phyloP scores from a whole-genome alignment of 2,113 vertebrate species.

The Mohoua ochrocephala region DNA sequence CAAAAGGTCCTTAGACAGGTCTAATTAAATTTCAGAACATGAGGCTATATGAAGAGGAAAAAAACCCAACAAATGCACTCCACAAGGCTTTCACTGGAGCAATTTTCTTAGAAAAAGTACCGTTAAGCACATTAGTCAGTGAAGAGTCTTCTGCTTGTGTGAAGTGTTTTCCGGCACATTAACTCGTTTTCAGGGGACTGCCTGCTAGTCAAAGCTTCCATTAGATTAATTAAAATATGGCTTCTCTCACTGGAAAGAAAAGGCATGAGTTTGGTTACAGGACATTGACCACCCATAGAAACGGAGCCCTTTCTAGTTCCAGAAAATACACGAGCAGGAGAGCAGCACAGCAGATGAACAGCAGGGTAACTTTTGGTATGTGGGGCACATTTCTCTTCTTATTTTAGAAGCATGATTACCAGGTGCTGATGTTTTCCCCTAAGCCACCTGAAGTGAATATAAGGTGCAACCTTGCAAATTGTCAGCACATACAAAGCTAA shows the following conservation, averaged over 20 bases:
- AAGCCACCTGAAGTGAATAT: slow-evolving; percentile 61
- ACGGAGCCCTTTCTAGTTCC: background rate
- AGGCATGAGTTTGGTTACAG: slow-evolving; percentile 12
- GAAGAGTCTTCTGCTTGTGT: slow-evolving; percentile 33
- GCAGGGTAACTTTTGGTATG: background rate
- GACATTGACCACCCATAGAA: background rate
- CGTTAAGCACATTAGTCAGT: slow-evolving; percentile 25
- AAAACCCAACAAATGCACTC: background rate
- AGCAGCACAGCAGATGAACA: background rate
- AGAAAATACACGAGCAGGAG: background rate
- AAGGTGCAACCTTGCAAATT: slow-evolving; percentile 75
- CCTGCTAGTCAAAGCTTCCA: slow-evolving; percentile 62
- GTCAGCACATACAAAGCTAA: slow-evolving; percentile 70
- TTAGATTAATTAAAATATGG: slow-evolving; percentile 73
- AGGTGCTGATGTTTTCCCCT: slow-evolving; percentile 55
- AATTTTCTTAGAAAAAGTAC: slow-evolving; percentile 37
- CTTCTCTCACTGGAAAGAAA: slow-evolving; percentile 51
- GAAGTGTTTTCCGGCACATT: slow-evolving; percentile 56
- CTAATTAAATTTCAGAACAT: slow-evolving; percentile 25
- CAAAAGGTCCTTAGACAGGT: background rate
- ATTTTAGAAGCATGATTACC: slow-evolving; percentile 57
- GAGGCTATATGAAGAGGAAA: background rate
- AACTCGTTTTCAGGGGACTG: slow-evolving; percentile 57
- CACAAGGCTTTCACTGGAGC: slow-evolving; percentile 33
- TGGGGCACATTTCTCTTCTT: slow-evolving; percentile 37